Percentiles rank a stretch among this genome's conserved stretches.
These are phyloP conservation scores for Toxotes chatareus DNA, from an alignment of 2,113 vertebrate species.

Conservation along the genomic window DNA sequence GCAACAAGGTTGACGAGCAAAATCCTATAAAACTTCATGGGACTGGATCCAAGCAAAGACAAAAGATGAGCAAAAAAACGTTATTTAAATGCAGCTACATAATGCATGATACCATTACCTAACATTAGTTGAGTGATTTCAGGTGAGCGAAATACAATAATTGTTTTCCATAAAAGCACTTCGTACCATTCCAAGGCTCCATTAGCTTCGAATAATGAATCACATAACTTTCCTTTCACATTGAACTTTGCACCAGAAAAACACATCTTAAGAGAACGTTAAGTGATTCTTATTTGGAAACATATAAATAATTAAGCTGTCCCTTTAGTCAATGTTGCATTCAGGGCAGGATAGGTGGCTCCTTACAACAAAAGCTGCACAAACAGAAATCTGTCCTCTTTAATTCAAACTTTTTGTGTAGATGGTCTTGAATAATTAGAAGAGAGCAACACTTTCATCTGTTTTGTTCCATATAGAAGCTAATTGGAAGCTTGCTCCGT, in stretches of 20 bases:
- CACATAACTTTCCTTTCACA: constrained; percentile 53
- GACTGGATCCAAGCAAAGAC: constrained; percentile 8
- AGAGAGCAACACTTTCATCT: constrained; percentile 13
- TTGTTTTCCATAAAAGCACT: constrained; percentile 58
- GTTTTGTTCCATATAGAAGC: constrained; percentile 34
- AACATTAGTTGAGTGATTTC: constrained; percentile 55
- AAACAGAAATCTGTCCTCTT: constrained; percentile 1
- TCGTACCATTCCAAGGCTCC: constrained; percentile 35
- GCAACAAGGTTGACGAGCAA: constrained; percentile 8
- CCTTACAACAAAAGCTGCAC: neutral
- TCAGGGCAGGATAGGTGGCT: constrained; percentile 12
- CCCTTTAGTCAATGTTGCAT: constrained; percentile 20
- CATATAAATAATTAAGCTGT: constrained; percentile 61
- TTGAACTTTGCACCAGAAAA: constrained; percentile 46
- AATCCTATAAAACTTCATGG: neutral
- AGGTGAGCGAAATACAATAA: constrained; percentile 53
- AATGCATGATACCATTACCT: constrained; percentile 50
- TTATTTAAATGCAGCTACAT: constrained; percentile 52
- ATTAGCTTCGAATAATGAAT: constrained; percentile 62
- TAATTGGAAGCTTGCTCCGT: constrained; percentile 27
- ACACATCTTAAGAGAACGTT: constrained; percentile 35
- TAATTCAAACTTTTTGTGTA: constrained; percentile 19
- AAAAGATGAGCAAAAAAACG: constrained; percentile 4
- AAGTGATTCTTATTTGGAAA: constrained; percentile 56
- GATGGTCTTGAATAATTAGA: neutral